A percentile compares a stretch with the other conserved stretches of the same genome.
Evolutionary conservation across 1,140 invertebrate species (phyloP).

Genomic region (Ceratosolen solmsi): DNA sequence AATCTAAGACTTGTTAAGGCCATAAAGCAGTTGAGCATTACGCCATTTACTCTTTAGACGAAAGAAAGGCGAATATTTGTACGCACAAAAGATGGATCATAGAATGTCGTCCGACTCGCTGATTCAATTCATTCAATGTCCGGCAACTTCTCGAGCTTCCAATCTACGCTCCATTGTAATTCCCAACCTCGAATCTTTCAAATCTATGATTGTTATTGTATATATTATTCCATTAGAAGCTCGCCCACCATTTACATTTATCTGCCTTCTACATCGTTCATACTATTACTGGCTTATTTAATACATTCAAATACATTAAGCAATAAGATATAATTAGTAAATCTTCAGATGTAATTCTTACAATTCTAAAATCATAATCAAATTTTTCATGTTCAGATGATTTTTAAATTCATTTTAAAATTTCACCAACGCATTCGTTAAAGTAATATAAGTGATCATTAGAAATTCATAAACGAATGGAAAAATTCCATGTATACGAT

Average conservation of each 20-base stretch:
- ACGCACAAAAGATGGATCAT: conserved; percentile 72
- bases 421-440: too few species aligned
- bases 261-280: neutral
- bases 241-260: neutral
- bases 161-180: conserved; percentile 34
- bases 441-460: too few species aligned
- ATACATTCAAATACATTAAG: neutral
- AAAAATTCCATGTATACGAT: too few species aligned
- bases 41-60: conserved; percentile 60
- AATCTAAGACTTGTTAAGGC: conserved; percentile 66
- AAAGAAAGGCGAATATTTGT: conserved; percentile 69
- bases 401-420: too few species aligned
- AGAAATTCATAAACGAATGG: too few species aligned
- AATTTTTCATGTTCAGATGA: too few species aligned
- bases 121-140: conserved; percentile 70
- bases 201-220: conserved; percentile 22
- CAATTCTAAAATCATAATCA: too few species aligned
- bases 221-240: neutral
- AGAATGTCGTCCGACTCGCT: conserved; percentile 69
- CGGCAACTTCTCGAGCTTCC: conserved; percentile 61
- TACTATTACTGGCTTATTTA: neutral
- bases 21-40: conserved; percentile 67
- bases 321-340: too few species aligned
- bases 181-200: conserved; percentile 15
- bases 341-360: too few species aligned